Evolutionary conservation across 2,888 invertebrate species (phyloP).

Genomic region (Rotaria magnacalcarata): DNA sequence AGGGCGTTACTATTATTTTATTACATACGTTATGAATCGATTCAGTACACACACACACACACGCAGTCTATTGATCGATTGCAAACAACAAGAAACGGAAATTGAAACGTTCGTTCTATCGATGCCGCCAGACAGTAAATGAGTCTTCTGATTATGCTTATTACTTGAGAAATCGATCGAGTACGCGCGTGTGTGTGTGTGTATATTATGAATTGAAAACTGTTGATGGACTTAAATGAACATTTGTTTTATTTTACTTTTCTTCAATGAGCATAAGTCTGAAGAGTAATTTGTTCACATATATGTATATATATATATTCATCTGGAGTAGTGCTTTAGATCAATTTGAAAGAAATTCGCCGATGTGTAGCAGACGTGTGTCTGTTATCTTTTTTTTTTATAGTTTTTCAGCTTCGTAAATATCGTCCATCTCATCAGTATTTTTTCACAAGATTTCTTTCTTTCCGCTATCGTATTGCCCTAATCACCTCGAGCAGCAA

Average conservation of each 20-base stretch:
- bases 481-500: conserved; percentile 31
- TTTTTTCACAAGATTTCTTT: conserved; percentile 1
- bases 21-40: conserved; percentile 10
- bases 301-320: background rate
- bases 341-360: conserved; percentile 12
- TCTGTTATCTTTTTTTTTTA: background rate
- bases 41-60: background rate
- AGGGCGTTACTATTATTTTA: conserved; percentile 6
- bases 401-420: background rate
- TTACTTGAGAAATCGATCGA: conserved; percentile 1
- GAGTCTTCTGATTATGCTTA: conserved; percentile 15
- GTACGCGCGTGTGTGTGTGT: background rate
- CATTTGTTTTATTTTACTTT: background rate
- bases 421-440: conserved; percentile 6
- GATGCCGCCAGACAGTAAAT: conserved; percentile 16
- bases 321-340: conserved; percentile 2
- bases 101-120: conserved; percentile 34
- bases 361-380: conserved; percentile 29
- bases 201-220: background rate
- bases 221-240: background rate
- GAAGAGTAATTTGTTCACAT: conserved; percentile 26
- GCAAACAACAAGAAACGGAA: conserved; percentile 37
- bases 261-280: conserved; percentile 19
- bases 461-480: conserved; percentile 7
- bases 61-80: conserved; percentile 1